These are phyloP conservation scores for Branchellion lobata DNA, from an alignment of 2,888 invertebrate genomes.

Conservation along the genomic window DNA sequence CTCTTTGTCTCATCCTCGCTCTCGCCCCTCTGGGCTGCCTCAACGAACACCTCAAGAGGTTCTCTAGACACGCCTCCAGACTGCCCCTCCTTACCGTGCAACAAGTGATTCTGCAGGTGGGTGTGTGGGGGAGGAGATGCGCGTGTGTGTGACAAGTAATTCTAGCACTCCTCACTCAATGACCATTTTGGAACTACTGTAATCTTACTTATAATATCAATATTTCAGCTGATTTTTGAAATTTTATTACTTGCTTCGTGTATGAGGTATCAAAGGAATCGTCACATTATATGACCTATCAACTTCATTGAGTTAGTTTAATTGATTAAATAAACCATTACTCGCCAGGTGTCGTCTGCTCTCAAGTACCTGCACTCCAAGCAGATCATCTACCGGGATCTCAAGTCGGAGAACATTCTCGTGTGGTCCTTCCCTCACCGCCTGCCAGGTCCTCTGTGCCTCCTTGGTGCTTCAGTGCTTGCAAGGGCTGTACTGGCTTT, in stretches of 20 bases:
- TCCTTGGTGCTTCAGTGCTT: too few relatives aligned
- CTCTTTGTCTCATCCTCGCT: slow-evolving; percentile 82
- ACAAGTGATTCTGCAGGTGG: slow-evolving; percentile 78
- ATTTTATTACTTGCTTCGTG: too few relatives aligned
- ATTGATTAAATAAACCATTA: too few relatives aligned
- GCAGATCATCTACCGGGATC: slow-evolving; percentile 84
- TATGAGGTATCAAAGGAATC: too few relatives aligned
- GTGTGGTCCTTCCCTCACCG: slow-evolving; percentile 88
- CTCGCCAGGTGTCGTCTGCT: slow-evolving; percentile 85
- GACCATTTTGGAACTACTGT: too few relatives aligned
- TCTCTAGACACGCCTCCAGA: slow-evolving; percentile 79
- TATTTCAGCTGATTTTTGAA: too few relatives aligned
- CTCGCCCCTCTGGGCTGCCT: slow-evolving; percentile 86
- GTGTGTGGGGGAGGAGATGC: slow-evolving; percentile 6
- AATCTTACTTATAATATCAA: too few relatives aligned
- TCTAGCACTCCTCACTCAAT: too few relatives aligned
- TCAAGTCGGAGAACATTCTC: slow-evolving; percentile 93
- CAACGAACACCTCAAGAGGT: slow-evolving; percentile 79
- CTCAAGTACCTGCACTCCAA: slow-evolving; percentile 90
- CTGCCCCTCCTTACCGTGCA: slow-evolving; percentile 79
- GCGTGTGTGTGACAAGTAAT: not conserved
- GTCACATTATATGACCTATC: too few relatives aligned
- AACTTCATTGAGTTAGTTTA: too few relatives aligned
- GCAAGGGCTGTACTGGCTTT: too few relatives aligned
- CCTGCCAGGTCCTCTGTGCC: not conserved